Conservation (phyloP, 2,888 invertebrate genomes). For the Eledone cirrhosa region DNA sequence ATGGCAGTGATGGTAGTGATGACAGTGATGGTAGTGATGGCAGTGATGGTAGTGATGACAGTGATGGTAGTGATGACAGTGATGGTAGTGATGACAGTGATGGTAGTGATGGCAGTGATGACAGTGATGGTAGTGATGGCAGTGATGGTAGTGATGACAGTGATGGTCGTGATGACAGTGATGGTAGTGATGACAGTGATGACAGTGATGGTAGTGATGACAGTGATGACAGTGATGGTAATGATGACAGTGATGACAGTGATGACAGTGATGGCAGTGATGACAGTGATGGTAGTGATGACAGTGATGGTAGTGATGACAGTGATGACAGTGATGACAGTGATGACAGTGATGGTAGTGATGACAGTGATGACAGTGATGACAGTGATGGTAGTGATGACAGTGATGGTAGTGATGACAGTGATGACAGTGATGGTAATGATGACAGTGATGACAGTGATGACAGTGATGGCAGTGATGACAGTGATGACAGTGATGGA, state of each 20-base stretch:
- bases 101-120: constrained; percentile 1
- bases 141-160: constrained; percentile 15
- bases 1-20: constrained; percentile 12
- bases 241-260: constrained; percentile 13
- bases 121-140: not conserved
- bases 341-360: constrained; percentile 18
- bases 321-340: constrained; percentile 8
- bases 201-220: not conserved
- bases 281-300: too few relatives aligned
- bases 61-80: not conserved
- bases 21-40: not conserved
- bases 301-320: not conserved
- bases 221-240: not conserved
- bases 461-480: constrained; percentile 9
- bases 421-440: constrained; percentile 22
- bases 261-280: not conserved
- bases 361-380: constrained; percentile 7
- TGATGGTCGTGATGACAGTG: constrained; percentile 21
- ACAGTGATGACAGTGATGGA: too few relatives aligned
- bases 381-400: not conserved
- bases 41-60: not conserved
- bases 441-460: constrained; percentile 13
- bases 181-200: constrained; percentile 1
- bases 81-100: not conserved
- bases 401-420: constrained; percentile 16